Conservation (phyloP, 2,113 vertebrate genomes). For the Colius striatus region DNA sequence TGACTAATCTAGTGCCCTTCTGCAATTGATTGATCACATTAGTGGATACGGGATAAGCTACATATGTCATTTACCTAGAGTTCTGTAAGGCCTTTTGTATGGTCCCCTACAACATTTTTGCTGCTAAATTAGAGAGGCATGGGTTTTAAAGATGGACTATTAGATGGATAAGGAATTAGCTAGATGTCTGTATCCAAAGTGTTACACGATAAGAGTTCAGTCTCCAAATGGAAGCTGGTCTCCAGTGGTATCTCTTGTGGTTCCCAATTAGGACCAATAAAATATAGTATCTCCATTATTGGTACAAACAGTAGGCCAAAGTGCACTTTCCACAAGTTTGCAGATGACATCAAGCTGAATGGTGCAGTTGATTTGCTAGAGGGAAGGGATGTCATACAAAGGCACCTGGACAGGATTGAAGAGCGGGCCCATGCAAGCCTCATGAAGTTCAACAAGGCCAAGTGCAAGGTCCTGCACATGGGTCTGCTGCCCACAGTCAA, state of each 20-base stretch:
- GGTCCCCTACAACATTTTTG: background rate
- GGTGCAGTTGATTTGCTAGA: background rate
- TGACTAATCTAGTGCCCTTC: background rate
- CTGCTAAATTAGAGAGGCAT: too few relatives aligned
- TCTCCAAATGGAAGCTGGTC: background rate
- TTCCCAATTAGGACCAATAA: background rate
- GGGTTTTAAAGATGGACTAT: background rate
- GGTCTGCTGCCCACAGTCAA: background rate
- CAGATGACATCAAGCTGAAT: background rate
- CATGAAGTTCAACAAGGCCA: background rate
- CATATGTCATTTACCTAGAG: too few relatives aligned
- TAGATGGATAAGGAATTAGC: background rate
- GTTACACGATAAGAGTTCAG: background rate
- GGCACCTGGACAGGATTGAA: background rate
- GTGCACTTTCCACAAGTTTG: background rate
- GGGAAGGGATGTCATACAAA: background rate
- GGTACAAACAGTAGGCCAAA: background rate
- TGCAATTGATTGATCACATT: too few relatives aligned
- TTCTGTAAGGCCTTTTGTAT: too few relatives aligned
- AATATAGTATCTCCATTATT: background rate
- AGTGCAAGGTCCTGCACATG: background rate
- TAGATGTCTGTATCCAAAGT: background rate
- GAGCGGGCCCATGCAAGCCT: background rate
- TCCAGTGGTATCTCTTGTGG: fast-evolving
- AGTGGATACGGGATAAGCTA: too few relatives aligned